Evolutionary conservation across 2,113 vertebrate genomes (phyloP), one percentile per base, ranked within the genome.

Genomic region (Orthochromis indermauri): DNA sequence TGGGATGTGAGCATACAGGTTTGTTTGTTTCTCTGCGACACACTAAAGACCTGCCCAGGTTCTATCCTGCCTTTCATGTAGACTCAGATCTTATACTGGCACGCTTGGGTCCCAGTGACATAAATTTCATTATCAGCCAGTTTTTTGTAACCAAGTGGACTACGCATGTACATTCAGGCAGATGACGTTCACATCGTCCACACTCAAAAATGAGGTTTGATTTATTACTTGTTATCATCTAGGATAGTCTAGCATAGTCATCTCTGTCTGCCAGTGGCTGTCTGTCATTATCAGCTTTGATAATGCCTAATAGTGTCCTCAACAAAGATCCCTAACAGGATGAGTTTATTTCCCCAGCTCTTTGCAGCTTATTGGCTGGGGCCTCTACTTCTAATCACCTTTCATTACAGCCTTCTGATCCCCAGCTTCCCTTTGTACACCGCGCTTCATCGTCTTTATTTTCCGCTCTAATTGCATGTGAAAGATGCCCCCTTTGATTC

Each of bases 401-500:
- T 98, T 98, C 97, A 98, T 97, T 97, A 97, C 94, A 82, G 90
- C 93, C 96, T 96, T 96, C 97, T 98, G 97, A 98, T 98, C 97
- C 96, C 89, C 86, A 92, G 95, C 96, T 96, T 95, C 96, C 96
- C 97, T 97, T 97, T 97, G 96, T 97, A 96, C 96, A 96, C 94
- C 93, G 89, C 96, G 97, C 97, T 96, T 98, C 97, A 97, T 97
- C 98, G 96, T 97, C 97, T 98, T 97, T 97, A 97, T 97, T 98
- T 97, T 97, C 96, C 91, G 73, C 96, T 97, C 96, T 98, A 98
- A 99, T 98, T 99, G 97, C 96, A 97, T 95, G 96, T 97, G 97
- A 98, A 98, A 98, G 97, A 98, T 97, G 96, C 96, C 95, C 95
- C 96, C 97, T 99, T 97, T 97, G 97, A 98, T 97, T 98, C 97